These are phyloP conservation scores for Drosophila biarmipes DNA, from an alignment of 1,140 invertebrate genomes.

Conservation along the genomic window DNA sequence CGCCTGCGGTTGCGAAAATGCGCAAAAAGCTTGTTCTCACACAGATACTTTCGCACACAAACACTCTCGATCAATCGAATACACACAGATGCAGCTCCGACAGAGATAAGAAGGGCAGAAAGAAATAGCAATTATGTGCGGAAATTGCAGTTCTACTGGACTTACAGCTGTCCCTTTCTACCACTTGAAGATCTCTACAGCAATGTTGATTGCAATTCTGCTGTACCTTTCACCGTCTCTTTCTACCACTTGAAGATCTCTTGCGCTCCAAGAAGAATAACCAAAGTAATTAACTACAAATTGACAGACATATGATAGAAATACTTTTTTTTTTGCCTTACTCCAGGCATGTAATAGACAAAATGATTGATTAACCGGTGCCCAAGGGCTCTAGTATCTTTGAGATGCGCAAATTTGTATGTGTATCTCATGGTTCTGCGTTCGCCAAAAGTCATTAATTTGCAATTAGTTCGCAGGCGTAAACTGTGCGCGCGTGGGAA, in stretches of 20 bases:
- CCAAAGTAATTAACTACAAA: slow-evolving; percentile 72
- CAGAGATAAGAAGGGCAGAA: slow-evolving; percentile 29
- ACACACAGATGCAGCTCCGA: slow-evolving; percentile 41
- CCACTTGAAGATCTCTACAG: slow-evolving; percentile 8
- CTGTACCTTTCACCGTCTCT: slow-evolving; percentile 8
- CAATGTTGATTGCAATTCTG: slow-evolving; percentile 35
- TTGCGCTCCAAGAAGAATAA: slow-evolving; percentile 27
- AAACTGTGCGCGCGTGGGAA: slow-evolving; percentile 76
- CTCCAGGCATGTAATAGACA: slow-evolving; percentile 60
- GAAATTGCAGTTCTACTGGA: slow-evolving; percentile 20
- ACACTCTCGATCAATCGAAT: slow-evolving; percentile 11
- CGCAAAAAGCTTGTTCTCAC: slow-evolving; percentile 28
- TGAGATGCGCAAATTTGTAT: slow-evolving; percentile 64
- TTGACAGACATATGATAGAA: slow-evolving; percentile 66
- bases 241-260: slow-evolving; percentile 10
- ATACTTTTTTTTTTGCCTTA: slow-evolving; percentile 19
- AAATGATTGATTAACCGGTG: slow-evolving; percentile 76
- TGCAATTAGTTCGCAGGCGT: slow-evolving; percentile 75
- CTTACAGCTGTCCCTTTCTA: slow-evolving; percentile 15
- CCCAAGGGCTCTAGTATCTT: slow-evolving; percentile 39
- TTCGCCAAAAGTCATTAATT: slow-evolving; percentile 74
- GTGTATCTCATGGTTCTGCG: slow-evolving; percentile 35
- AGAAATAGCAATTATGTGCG: slow-evolving; percentile 11
- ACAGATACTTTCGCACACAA: slow-evolving; percentile 4
- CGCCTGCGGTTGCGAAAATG: slow-evolving; percentile 15